Evolutionary conservation across 2,113 vertebrate species (phyloP), one percentile per base, ranked within the genome.

Genomic region (Pteronura brasiliensis): DNA sequence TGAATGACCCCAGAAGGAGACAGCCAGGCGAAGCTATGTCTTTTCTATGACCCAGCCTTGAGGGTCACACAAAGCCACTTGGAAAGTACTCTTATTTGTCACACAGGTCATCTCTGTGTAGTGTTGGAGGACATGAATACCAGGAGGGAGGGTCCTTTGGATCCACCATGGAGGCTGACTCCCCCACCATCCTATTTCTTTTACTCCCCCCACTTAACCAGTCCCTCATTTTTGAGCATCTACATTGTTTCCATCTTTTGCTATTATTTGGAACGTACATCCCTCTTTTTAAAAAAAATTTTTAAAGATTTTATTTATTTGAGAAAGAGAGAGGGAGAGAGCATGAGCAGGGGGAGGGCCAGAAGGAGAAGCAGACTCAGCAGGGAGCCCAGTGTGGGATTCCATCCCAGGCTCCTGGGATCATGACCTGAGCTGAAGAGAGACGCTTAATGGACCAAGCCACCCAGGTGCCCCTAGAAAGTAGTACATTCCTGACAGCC

Each of bases 221-320:
- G 0, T 34, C 47, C 55, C 69, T 34, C 9, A 0, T 3, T n/a
- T 20, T 4, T 2, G 14, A 8, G 25, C 65, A 21, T 9, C 71
- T 63, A 0, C 25, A 0, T 52, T 18, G 29, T 57, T 39, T 72
- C 72, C 67, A 6, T 42, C 8, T 55, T 59, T 25, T 21, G 6
- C 88, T 82, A 0, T 65, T 17, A 0, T 0, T 2, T 55, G 18
- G 23, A 55, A 29, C 0, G 0, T 0, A 12, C 1, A 15, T 21
- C 39, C 59, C 34, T 23, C 34, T 69, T 36, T 36, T 69, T 1
- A 69, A 69, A 34, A 67, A 11, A 0, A 42, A 6, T 42, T 42
- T 42, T 42, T 42, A 25, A 31, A 63, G 63, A 17, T 59, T 59
- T n/a, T 69, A 59, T 59, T 8, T 59, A 59, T 25, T 59, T 59